Evolutionary conservation across 2,797 vertebrate genomes (phyloP), one percentile per base, ranked within the genome.

Genomic region (Cygnus olor): DNA sequence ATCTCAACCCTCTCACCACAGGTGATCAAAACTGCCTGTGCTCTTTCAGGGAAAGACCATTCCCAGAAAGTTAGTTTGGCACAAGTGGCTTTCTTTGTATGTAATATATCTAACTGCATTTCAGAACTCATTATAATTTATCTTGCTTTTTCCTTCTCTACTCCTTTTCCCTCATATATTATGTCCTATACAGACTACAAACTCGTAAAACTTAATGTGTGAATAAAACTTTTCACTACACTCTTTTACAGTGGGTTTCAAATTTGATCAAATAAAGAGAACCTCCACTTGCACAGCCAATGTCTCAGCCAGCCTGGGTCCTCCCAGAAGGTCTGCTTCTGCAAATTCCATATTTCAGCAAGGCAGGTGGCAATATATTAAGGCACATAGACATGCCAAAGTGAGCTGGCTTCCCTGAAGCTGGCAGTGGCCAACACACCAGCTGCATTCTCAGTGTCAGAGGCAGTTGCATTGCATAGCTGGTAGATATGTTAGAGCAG

Each of bases 41-140:
- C 77, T 93, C 49, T 15, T 32, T 87, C 65, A 94, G 91, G 85
- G 77, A 91, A 88, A 82, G 68, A 49, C 25, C 0, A 0, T 93
- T 47, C 80, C 82, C 60, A 53, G 78, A 86, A 86, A 90, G 47
- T 49, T 47, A 76, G 44, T 83, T 89, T 82, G 73, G 80, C 60
- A 91, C 74, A 91, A 36, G 6, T 5, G 3, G 24, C 34, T 21
- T 10, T 10, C 54, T 68, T 80, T 93, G 77, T 77, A 22, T 64
- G 34, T 76, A 64, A 88, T 93, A 63, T 79, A 90, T 17, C 77
- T 63, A 42, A 42, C 44, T 1, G 16, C 25, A 18, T 80, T 93
- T 96, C 60, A 94, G 53, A 22, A 7, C 57, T 88, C 54, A 34
- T 90, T 86, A 49, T 54, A 76, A 77, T 88, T 86, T 86, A 66